Evolutionary conservation across 2,797 vertebrate species (phyloP).

Genomic region (Echeneis naucrates): DNA sequence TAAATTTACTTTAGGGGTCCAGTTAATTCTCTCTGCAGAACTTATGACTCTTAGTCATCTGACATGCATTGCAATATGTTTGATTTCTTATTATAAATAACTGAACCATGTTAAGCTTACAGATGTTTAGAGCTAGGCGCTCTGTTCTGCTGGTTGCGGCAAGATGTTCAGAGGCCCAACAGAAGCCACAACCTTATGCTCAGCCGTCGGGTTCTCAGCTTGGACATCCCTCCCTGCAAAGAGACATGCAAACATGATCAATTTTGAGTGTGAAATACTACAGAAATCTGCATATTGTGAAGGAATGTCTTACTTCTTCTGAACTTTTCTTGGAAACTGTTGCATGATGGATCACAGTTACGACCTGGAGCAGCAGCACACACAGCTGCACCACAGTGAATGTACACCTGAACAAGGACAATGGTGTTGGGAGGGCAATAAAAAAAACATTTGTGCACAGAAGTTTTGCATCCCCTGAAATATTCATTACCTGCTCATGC

Average conservation of each 20-base stretch:
- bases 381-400: constrained; percentile 81
- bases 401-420: constrained; percentile 67
- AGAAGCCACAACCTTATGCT: constrained; percentile 54
- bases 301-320: constrained; percentile 62
- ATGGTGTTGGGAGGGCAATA: constrained; percentile 12
- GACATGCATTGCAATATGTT: constrained; percentile 3
- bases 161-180: constrained; percentile 55
- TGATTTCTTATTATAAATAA: background rate
- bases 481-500: constrained; percentile 35
- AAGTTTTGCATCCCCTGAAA: background rate
- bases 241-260: constrained; percentile 44
- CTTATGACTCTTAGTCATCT: background rate
- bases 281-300: constrained; percentile 6
- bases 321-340: no score
- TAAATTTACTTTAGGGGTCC: constrained; percentile 5
- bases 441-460: background rate
- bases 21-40: background rate
- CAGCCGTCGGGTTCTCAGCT: background rate
- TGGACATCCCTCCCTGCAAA: constrained; percentile 61
- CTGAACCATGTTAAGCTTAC: background rate
- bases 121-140: constrained; percentile 1
- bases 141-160: no score
- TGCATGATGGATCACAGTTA: constrained; percentile 61
- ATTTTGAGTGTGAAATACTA: background rate
- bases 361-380: constrained; percentile 45